Evolutionary conservation across 1,140 invertebrate species (phyloP), one percentile per base, ranked within the genome.

Genomic region (Leptinotarsa undecemlineata): DNA sequence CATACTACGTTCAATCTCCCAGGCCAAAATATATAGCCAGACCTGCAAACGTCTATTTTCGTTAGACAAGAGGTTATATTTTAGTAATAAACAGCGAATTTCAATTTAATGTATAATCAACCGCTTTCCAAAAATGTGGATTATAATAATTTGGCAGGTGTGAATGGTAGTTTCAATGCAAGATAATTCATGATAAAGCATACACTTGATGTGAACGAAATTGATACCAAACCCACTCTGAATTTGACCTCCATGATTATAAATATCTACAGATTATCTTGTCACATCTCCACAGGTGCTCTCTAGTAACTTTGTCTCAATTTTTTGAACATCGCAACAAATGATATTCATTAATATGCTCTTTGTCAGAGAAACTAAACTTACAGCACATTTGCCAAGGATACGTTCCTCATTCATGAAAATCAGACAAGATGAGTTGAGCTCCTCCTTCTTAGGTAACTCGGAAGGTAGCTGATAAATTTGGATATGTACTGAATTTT

Each of bases 11-110:
- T 20, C 63, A 64, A 64, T 64, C 26, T 64, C 63, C 11, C 20
- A 64, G 63, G 63, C 14, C 63, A 64, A 26, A 64, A 64, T 33
- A 64, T 64, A 64, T 33, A 20, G 63, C 14, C 20, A 33, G 26
- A 64, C 20, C 63, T 21, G 63, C 26, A 64, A 64, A 64, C 26
- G 26, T 64, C 63, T 64, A 17, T 64, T 64, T 33, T 64, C 33
- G 63, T 64, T 64, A 64, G 63, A 64, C 63, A 21, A 33, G 20
- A 14, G n/a, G 15, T 64, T 64, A 15, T 64, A 64, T 64, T 64
- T 33, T 5, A 33, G 14, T 64, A 64, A 64, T 64, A 33, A 64
- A 20, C 19, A n/a, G 62, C 1, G 17, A 4, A 64, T 14, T 64
- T 21, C 4, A 64, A 11, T 23, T 6, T 26, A 21, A 64, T 21